A percentile compares a stretch with the other conserved stretches of the same genome.
Evolutionary conservation across 37 sponge, comb jelly and placozoan species (phyloP).

Genomic region (Eunapius fragilis): DNA sequence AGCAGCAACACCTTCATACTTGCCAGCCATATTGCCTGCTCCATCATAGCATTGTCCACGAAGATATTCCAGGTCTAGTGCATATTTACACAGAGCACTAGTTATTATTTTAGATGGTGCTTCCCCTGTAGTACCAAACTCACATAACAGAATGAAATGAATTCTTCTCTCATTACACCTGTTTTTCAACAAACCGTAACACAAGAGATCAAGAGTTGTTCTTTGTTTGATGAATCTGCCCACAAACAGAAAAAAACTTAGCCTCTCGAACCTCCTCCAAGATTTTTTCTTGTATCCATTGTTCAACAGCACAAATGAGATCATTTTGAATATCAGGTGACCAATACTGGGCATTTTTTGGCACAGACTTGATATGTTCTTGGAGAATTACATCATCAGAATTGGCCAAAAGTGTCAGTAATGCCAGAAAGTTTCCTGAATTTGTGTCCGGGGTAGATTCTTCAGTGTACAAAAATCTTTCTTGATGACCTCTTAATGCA

Average conservation of each 20-base stretch:
- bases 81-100: constrained; percentile 7
- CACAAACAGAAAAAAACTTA: constrained; percentile 39
- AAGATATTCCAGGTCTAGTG: constrained; percentile 25
- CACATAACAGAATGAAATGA: constrained; percentile 5
- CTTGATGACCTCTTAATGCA: constrained; percentile 45
- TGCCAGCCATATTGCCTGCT: constrained; percentile 64
- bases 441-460: not conserved
- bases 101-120: constrained; percentile 36
- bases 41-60: constrained; percentile 61
- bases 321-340: constrained; percentile 53
- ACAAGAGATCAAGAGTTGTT: constrained; percentile 46
- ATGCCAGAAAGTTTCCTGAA: constrained; percentile 50
- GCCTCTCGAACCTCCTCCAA: constrained; percentile 21
- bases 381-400: constrained; percentile 47
- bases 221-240: constrained; percentile 49
- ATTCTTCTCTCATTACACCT: constrained; percentile 16
- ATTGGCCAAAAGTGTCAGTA: constrained; percentile 38
- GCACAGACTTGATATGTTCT: constrained; percentile 32
- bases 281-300: constrained; percentile 27
- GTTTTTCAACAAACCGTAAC: constrained; percentile 36
- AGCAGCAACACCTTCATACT: constrained; percentile 32
- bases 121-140: constrained; percentile 41
- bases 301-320: constrained; percentile 24
- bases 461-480: constrained; percentile 7
- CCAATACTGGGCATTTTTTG: constrained; percentile 46